Conservation (phyloP, 2,797 vertebrate genomes). For the Valencia hispanica region DNA sequence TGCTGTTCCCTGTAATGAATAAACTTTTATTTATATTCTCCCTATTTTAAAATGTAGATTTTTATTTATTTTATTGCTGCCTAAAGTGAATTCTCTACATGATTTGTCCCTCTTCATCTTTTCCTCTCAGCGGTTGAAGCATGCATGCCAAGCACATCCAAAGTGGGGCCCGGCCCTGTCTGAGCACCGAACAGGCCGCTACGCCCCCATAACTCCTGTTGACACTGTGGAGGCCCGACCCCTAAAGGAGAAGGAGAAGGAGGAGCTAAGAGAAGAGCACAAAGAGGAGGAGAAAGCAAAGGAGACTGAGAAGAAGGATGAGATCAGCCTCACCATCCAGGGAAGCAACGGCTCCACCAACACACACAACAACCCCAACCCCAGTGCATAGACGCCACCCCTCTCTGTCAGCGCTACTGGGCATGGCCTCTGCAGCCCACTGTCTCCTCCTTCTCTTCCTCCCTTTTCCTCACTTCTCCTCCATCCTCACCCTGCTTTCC, state of each 20-base stretch:
- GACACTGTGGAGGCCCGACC: slow-evolving; percentile 73
- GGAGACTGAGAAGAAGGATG: slow-evolving; percentile 85
- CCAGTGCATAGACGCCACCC: slow-evolving; percentile 87
- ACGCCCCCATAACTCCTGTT: slow-evolving; percentile 81
- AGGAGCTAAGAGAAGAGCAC: slow-evolving; percentile 75
- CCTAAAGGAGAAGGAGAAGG: slow-evolving; percentile 78
- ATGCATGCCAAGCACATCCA: slow-evolving; percentile 86
- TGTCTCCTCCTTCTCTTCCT: slow-evolving; percentile 39
- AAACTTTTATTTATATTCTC: not conserved
- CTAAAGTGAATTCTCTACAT: not conserved
- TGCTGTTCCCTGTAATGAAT: too few species aligned
- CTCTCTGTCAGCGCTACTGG: slow-evolving; percentile 32
- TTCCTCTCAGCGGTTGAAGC: slow-evolving; percentile 88
- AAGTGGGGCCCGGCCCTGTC: slow-evolving; percentile 94
- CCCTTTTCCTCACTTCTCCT: slow-evolving; percentile 47
- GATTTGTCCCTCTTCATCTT: not conserved
- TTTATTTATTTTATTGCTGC: not conserved
- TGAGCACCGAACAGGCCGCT: slow-evolving; percentile 94
- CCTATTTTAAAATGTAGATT: not conserved
- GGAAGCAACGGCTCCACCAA: slow-evolving; percentile 93
- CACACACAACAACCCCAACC: slow-evolving; percentile 89
- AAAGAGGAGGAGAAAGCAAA: slow-evolving; percentile 59
- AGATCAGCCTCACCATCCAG: slow-evolving; percentile 85
- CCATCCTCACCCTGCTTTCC: slow-evolving; percentile 73
- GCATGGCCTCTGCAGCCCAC: slow-evolving; percentile 2